Evolutionary conservation across 2,113 vertebrate species (phyloP).

Genomic region (Heterotilapia buettikoferi): DNA sequence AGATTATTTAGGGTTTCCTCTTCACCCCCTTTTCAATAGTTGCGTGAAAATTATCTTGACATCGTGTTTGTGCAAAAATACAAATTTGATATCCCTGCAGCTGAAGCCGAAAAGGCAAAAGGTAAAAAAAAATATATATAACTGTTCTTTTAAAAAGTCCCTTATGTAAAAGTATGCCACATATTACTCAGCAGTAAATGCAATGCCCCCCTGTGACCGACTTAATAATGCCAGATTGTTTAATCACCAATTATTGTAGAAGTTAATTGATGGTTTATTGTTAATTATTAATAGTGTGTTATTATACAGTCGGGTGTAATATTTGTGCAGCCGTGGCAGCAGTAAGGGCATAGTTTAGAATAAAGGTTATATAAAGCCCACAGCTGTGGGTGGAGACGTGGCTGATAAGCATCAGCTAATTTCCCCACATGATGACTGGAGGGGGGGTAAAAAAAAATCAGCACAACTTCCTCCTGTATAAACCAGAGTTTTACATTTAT

Average conservation of each 20-base stretch:
- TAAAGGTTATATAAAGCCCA: background rate
- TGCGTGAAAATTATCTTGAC: background rate
- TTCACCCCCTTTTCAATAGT: background rate
- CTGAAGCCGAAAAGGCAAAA: background rate
- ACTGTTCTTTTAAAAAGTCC: background rate
- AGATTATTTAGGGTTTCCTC: background rate
- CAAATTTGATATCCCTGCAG: background rate
- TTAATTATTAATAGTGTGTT: background rate
- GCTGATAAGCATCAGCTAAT: background rate
- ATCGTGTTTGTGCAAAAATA: background rate
- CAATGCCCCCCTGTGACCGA: background rate
- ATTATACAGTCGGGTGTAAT: background rate
- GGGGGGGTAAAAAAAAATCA: background rate
- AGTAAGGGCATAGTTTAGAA: background rate
- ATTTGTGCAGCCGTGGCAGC: background rate
- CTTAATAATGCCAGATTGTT: background rate
- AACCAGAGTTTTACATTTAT: slow-evolving; percentile 22
- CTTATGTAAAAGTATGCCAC: rapidly evolving
- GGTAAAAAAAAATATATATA: background rate
- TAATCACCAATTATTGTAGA: rapidly evolving
- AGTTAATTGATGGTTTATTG: background rate
- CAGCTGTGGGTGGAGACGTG: background rate
- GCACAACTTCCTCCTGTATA: background rate
- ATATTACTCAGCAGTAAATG: background rate
- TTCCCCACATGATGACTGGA: background rate